phyloP scores from a whole-genome alignment of 2,113 vertebrate species.

The Vulpes vulpes region DNA sequence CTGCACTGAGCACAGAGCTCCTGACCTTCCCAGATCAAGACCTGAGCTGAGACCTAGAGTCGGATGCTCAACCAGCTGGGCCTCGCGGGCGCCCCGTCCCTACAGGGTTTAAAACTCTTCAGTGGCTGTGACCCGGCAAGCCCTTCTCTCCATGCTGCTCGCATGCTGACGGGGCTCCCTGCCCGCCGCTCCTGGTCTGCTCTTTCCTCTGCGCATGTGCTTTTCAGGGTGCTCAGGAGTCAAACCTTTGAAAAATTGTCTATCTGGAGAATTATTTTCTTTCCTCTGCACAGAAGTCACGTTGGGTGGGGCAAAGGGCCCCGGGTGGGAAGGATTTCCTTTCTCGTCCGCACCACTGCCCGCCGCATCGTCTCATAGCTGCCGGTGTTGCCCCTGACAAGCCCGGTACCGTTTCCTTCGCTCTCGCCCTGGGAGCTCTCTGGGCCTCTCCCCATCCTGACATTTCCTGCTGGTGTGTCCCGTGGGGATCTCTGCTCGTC shows the following conservation, averaged over 20 bases:
- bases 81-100: neutral
- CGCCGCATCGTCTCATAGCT: neutral
- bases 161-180: neutral
- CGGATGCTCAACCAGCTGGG: neutral
- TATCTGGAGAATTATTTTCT: neutral
- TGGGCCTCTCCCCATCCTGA: neutral
- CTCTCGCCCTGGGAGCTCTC: neutral
- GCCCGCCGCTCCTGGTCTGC: rapidly evolving
- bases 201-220: neutral
- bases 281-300: neutral
- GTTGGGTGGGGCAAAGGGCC: neutral
- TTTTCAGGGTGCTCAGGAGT: neutral
- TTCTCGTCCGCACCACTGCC: neutral
- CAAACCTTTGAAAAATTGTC: neutral
- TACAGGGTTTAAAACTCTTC: neutral
- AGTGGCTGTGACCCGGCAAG: neutral
- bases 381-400: no score
- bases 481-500: rapidly evolving
- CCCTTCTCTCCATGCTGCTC: neutral
- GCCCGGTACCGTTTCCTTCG: neutral
- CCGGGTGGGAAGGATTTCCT: neutral
- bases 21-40: neutral
- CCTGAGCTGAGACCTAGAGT: neutral
- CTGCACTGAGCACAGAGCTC: neutral
- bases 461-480: rapidly evolving